A percentile compares a stretch with the other conserved stretches of the same genome.
Conservation (phyloP, 2,888 invertebrate species). For the Carpatolechia fugitivella region DNA sequence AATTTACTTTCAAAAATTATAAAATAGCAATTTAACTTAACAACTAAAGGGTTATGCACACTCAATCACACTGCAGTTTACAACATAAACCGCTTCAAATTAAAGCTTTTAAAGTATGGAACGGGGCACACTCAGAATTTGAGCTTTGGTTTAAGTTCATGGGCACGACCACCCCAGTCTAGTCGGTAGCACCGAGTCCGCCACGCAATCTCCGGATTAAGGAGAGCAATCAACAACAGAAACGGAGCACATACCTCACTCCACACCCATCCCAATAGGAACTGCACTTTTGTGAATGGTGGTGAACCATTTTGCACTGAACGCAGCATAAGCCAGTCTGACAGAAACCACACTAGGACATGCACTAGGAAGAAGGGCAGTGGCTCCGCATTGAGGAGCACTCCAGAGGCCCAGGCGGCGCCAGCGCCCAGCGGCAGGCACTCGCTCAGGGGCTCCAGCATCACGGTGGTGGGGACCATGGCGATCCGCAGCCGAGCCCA, state of each 20-base stretch:
- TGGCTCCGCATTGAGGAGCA: slow-evolving; percentile 92
- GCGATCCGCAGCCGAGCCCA: slow-evolving; percentile 98
- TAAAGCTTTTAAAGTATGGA: slow-evolving; percentile 49
- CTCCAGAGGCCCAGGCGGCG: slow-evolving; percentile 91
- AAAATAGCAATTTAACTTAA: slow-evolving; percentile 56
- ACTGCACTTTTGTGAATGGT: slow-evolving; percentile 96
- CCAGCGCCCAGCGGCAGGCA: slow-evolving; percentile 96
- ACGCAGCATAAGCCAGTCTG: slow-evolving; percentile 95
- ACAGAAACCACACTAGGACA: slow-evolving; percentile 95
- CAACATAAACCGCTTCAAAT: slow-evolving; percentile 50
- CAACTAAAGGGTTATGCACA: slow-evolving; percentile 30
- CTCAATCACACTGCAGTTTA: slow-evolving; percentile 23
- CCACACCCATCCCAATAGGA: slow-evolving; percentile 96
- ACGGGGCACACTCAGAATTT: slow-evolving; percentile 73
- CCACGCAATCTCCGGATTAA: slow-evolving; percentile 95
- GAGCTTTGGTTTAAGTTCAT: slow-evolving; percentile 89
- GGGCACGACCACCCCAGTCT: slow-evolving; percentile 97
- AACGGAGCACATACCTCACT: slow-evolving; percentile 95
- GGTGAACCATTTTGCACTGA: slow-evolving; percentile 95
- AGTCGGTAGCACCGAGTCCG: slow-evolving; percentile 93
- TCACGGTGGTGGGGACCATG: slow-evolving; percentile 94
- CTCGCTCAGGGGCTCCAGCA: slow-evolving; percentile 97
- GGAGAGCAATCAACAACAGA: slow-evolving; percentile 91
- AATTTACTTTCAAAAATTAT: background rate
- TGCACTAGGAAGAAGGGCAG: slow-evolving; percentile 96